A percentile compares a stretch with the other conserved stretches of the same genome.
phyloP scores from a whole-genome alignment of 1,140 invertebrate species.

The Campodea augens region DNA sequence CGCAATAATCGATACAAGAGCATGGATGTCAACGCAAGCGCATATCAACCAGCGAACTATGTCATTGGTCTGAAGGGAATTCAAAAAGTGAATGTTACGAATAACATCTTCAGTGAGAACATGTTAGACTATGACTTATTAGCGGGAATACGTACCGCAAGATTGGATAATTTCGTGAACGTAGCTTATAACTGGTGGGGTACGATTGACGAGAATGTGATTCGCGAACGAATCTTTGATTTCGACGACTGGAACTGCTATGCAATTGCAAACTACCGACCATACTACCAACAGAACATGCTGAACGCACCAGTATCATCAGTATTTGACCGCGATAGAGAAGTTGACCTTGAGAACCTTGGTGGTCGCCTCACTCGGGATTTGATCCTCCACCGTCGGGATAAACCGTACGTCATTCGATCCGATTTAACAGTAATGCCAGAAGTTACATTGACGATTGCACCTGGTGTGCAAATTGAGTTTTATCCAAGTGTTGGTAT shows the following conservation, averaged over 20 bases:
- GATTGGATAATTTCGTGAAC: constrained; percentile 69
- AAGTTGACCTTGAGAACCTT: constrained; percentile 42
- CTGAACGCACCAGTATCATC: constrained; percentile 56
- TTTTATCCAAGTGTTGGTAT: constrained; percentile 95
- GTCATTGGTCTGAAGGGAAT: constrained; percentile 83
- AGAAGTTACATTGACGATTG: constrained; percentile 57
- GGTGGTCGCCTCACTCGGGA: constrained; percentile 66
- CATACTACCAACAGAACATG: constrained; percentile 58
- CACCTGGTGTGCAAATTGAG: constrained; percentile 77
- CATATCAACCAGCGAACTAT: constrained; percentile 44
- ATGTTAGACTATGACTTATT: constrained; percentile 75
- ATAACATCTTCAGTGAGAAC: constrained; percentile 83
- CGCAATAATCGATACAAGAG: constrained; percentile 41
- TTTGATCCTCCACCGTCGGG: constrained; percentile 42
- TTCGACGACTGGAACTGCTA: constrained; percentile 99
- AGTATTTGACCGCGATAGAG: constrained; percentile 30
- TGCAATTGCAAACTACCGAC: constrained; percentile 72
- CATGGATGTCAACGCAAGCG: constrained; percentile 16
- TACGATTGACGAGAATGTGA: constrained; percentile 41
- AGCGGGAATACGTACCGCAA: constrained; percentile 74
- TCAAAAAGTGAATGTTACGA: constrained; percentile 75
- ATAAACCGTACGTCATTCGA: constrained; percentile 59
- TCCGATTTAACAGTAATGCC: constrained; percentile 96
- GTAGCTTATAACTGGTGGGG: constrained; percentile 96
- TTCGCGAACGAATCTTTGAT: constrained; percentile 82